Percentiles rank a stretch among this genome's conserved stretches.
Evolutionary conservation across 2,888 invertebrate genomes (phyloP).

Genomic region (Monoplex corrugatus): DNA sequence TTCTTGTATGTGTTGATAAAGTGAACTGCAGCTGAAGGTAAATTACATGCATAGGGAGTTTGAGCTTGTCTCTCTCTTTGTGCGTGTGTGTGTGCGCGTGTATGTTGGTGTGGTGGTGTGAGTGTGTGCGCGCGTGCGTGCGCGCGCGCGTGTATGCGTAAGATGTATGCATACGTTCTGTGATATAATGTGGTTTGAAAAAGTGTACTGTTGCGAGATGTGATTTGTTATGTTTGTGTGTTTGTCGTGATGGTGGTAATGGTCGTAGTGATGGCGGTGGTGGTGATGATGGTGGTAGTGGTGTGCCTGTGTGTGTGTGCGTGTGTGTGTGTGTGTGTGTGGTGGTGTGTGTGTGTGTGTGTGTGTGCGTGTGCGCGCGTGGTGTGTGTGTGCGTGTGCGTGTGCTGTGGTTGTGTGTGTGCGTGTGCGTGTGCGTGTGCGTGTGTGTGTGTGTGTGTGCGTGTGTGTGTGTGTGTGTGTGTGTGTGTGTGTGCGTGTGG

Average conservation of each 20-base stretch:
- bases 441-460: background rate
- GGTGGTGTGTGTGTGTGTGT: conserved; percentile 18
- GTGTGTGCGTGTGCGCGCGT: conserved; percentile 22
- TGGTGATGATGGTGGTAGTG: background rate
- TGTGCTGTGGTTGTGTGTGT: background rate
- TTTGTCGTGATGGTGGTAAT: background rate
- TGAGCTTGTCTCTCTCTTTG: background rate
- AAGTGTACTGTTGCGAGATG: background rate
- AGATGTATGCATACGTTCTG: background rate
- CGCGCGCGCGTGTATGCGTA: background rate
- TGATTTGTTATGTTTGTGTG: background rate
- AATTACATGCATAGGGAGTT: too few species aligned
- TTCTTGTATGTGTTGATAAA: background rate
- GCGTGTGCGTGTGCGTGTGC: background rate
- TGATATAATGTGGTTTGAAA: background rate
- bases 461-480: background rate
- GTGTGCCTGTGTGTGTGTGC: background rate
- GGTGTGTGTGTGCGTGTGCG: background rate
- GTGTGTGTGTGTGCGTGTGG: background rate
- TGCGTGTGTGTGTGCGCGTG: background rate
- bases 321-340: background rate
- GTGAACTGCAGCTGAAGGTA: too few species aligned
- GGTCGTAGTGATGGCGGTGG: background rate
- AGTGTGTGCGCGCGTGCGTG: background rate
- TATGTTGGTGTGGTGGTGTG: background rate